These are phyloP conservation scores for Nannoperca australis DNA, from an alignment of 2,797 vertebrate genomes.

Conservation along the genomic window DNA sequence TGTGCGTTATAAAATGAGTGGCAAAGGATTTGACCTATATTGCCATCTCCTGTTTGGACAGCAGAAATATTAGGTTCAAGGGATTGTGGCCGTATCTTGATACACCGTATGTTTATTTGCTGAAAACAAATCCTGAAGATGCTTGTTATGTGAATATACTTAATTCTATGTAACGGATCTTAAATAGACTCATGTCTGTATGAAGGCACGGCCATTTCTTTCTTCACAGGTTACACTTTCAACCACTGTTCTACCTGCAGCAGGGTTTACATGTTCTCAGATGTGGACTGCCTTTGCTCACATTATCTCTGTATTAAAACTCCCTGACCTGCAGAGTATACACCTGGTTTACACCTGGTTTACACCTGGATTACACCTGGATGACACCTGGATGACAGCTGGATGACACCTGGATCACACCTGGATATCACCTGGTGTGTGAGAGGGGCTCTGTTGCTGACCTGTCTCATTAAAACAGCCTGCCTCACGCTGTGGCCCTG, in stretches of 20 bases:
- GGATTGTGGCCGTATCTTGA: background rate
- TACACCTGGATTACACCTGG: too few species aligned
- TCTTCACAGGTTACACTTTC: background rate
- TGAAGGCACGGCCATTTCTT: background rate
- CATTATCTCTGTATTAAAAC: background rate
- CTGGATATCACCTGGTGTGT: background rate
- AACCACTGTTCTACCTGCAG: background rate
- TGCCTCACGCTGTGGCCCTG: background rate
- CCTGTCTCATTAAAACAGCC: background rate
- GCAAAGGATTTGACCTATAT: background rate
- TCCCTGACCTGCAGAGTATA: rapidly evolving
- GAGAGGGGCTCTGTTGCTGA: background rate
- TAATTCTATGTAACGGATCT: too few species aligned
- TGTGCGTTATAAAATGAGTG: background rate
- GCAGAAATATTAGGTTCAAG: background rate
- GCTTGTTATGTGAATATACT: background rate
- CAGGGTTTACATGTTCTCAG: constrained; percentile 3
- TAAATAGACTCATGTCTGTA: background rate
- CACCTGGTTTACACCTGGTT: background rate
- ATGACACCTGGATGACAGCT: too few species aligned
- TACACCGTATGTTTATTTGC: too few species aligned
- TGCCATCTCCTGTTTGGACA: background rate
- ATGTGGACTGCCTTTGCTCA: background rate
- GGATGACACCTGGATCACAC: too few species aligned
- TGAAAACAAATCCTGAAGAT: background rate